Evolutionary conservation across 1,140 invertebrate species (phyloP).

Genomic region (Arion vulgaris): DNA sequence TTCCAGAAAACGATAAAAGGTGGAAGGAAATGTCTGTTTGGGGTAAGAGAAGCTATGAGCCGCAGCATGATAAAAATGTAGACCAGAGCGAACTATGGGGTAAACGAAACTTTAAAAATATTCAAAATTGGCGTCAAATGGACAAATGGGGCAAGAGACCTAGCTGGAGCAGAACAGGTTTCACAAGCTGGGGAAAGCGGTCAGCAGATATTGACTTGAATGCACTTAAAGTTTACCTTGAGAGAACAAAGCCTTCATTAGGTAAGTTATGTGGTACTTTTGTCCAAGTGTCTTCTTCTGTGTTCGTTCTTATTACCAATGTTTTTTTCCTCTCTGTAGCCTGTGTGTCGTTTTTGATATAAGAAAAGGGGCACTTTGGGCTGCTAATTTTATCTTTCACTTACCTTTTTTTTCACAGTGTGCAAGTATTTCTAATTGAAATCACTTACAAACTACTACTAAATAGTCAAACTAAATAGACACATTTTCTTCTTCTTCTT

Average conservation of each 20-base stretch:
- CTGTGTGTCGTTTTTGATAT: too few species aligned
- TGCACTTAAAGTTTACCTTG: conserved; percentile 4
- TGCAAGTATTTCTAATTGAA: too few species aligned
- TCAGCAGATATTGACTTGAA: not conserved
- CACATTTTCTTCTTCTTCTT: too few species aligned
- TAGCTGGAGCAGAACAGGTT: conserved; percentile 19
- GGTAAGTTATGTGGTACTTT: conserved; percentile 1
- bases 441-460: too few species aligned
- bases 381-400: too few species aligned
- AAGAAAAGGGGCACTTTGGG: too few species aligned
- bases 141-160: conserved; percentile 27
- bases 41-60: conserved; percentile 10
- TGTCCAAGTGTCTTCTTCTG: too few species aligned
- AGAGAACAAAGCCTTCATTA: not conserved
- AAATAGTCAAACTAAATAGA: too few species aligned
- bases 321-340: too few species aligned
- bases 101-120: not conserved
- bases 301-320: too few species aligned
- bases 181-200: conserved; percentile 23
- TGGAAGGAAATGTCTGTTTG: conserved; percentile 30
- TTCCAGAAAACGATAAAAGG: not conserved
- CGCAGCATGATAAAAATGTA: not conserved
- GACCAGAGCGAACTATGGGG: not conserved
- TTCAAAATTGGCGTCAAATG: conserved; percentile 20
- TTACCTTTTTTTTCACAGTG: too few species aligned